Evolutionary conservation across 1,140 invertebrate species (phyloP), one percentile per base, ranked within the genome.

Genomic region (Linepithema humile): DNA sequence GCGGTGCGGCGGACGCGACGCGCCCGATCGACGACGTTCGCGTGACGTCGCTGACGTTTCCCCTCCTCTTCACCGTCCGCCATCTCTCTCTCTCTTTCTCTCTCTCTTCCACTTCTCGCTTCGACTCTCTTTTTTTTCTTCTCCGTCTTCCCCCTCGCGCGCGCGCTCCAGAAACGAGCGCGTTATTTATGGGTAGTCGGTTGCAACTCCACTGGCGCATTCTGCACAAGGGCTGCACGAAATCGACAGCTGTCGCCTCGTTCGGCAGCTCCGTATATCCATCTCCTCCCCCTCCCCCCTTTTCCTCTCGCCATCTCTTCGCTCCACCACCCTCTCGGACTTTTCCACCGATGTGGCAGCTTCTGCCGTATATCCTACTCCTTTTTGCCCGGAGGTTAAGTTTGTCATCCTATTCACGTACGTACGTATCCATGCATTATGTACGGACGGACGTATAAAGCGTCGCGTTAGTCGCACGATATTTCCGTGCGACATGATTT

Each of bases 201-300:
- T 86, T 86, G 85, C 88, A 80, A 90, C 82, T 90, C 84, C 32
- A 80, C 83, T 80, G 83, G 84, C 73, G 78, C 84, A 90, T 88
- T 89, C 85, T 88, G 86, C 73, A 84, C 86, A 75, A 90, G 85
- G 88, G 78, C 87, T 88, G 85, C 80, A 87, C 84, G 80, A 88
- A 90, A 90, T 90, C 89, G 88, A 90, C 89, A 90, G 88, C 86
- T 90, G 88, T 90, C 88, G 75, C 82, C 83, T 64, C 80, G 78
- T 70, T 89, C 87, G 85, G 64, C 85, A 86, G 72, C 88, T 89
- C 62, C 88, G 86, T 84, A 84, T 89, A 90, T 88, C 88, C 89
- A 89, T 89, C 88, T 43, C 55, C 80, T 55, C 82, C 40, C 32
- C 12, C 17, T 15, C 7, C 29, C 38, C 20, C 57, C 29, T 48